These are phyloP conservation scores for Melieria picta DNA, from an alignment of 2,888 invertebrate species.

Conservation along the genomic window DNA sequence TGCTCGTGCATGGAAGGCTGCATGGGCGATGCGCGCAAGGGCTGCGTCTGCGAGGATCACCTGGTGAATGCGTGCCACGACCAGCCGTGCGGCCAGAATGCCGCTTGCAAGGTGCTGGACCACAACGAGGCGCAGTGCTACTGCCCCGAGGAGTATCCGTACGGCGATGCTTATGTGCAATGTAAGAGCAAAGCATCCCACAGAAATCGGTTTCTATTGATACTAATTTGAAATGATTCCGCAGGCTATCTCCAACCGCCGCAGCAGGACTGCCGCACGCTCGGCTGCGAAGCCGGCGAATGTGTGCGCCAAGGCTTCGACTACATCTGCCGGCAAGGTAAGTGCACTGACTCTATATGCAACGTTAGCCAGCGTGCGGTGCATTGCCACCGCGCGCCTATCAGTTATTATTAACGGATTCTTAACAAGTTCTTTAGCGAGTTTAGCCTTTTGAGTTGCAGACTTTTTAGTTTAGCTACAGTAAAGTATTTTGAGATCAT, in stretches of 20 bases:
- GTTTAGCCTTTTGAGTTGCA: constrained; percentile 34
- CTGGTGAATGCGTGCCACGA: constrained; percentile 79
- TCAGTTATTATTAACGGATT: background rate
- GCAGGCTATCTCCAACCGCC: constrained; percentile 62
- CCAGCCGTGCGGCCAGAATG: constrained; percentile 83
- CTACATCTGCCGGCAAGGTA: constrained; percentile 72
- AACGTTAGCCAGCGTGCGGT: too few relatives aligned
- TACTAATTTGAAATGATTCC: background rate
- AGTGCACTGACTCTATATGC: constrained; percentile 47
- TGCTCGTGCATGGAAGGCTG: constrained; percentile 85
- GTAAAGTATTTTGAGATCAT: constrained; percentile 39
- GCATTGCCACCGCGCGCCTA: too few relatives aligned
- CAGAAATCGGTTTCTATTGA: constrained; percentile 11
- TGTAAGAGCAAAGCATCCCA: constrained; percentile 71
- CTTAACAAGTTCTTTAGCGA: constrained; percentile 28
- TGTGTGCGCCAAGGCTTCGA: constrained; percentile 86
- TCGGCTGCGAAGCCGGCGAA: constrained; percentile 85
- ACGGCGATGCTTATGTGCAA: constrained; percentile 85
- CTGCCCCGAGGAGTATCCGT: constrained; percentile 83
- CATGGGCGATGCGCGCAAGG: constrained; percentile 81
- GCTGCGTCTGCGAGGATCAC: constrained; percentile 79
- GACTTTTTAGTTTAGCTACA: constrained; percentile 42
- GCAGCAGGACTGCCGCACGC: constrained; percentile 80
- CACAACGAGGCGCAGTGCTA: constrained; percentile 80
- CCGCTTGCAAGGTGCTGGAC: constrained; percentile 78